Conservation (phyloP, 2,113 vertebrate genomes). For the Oreochromis aureus region DNA sequence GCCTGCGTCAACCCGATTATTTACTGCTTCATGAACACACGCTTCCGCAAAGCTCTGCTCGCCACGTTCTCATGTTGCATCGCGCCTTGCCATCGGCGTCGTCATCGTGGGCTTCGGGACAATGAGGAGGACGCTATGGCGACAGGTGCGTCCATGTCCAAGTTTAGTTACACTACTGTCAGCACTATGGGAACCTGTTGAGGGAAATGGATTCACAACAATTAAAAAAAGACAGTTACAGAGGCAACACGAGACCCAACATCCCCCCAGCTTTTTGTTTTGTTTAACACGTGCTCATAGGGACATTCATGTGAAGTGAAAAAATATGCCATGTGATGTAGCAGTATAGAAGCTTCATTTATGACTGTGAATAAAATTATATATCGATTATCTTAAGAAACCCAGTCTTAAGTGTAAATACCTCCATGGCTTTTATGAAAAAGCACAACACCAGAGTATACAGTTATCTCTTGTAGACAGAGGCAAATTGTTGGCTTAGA, state of each 20-base stretch:
- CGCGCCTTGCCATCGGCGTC: conserved; percentile 37
- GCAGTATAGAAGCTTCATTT: not conserved
- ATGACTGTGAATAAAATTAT: not conserved
- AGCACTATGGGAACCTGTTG: conserved; percentile 84
- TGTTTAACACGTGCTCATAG: not conserved
- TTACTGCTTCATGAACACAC: conserved; percentile 98
- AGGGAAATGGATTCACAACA: conserved; percentile 26
- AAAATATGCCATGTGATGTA: not conserved
- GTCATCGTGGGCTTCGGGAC: conserved; percentile 44
- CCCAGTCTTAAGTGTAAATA: conserved; percentile 16
- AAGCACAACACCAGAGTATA: not conserved
- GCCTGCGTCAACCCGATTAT: conserved; percentile 91
- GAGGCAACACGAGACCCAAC: not conserved
- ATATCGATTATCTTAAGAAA: not conserved
- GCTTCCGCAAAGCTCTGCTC: conserved; percentile 86
- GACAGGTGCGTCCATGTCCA: conserved; percentile 82
- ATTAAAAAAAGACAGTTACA: conserved; percentile 15
- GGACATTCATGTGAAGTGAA: not conserved
- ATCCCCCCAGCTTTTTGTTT: not conserved
- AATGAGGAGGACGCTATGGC: conserved; percentile 76
- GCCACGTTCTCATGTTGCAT: conserved; percentile 79
- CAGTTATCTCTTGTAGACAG: not conserved
- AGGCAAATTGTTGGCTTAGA: not conserved
- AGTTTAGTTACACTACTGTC: conserved; percentile 92
- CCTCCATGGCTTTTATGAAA: not conserved